These are phyloP conservation scores for Loxodonta africana DNA, from an alignment of 2,113 vertebrate species.

Conservation along the genomic window DNA sequence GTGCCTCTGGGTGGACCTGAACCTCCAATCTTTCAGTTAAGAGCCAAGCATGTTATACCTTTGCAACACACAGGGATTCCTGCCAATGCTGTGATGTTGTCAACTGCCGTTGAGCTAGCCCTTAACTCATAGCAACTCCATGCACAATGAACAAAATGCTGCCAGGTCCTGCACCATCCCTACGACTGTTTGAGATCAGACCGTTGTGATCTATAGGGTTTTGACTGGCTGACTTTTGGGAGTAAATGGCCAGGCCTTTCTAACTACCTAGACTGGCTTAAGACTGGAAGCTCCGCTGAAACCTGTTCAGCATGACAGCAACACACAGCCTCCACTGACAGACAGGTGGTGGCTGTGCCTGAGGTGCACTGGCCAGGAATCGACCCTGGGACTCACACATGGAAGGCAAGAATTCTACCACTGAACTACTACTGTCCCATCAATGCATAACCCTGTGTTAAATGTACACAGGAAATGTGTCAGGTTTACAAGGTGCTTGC, in stretches of 20 bases:
- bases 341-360: background rate
- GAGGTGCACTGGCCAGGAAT: background rate
- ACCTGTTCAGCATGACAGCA: background rate
- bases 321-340: background rate
- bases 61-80: background rate
- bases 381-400: background rate
- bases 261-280: background rate
- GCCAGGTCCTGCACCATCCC: background rate
- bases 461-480: background rate
- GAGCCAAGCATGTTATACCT: background rate
- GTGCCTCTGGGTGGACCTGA: background rate
- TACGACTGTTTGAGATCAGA: background rate
- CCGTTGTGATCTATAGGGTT: background rate
- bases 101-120: background rate
- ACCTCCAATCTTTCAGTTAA: background rate
- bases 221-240: background rate
- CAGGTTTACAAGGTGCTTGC: no score
- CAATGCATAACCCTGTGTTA: no score
- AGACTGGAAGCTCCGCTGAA: background rate
- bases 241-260: background rate
- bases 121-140: background rate
- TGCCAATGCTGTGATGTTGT: background rate
- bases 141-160: background rate
- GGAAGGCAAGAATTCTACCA: background rate
- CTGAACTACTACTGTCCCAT: background rate